Percentiles rank a stretch among this genome's conserved stretches.
Evolutionary conservation across 2,888 invertebrate species (phyloP).

Genomic region (Pycnomerus fuliginosus): DNA sequence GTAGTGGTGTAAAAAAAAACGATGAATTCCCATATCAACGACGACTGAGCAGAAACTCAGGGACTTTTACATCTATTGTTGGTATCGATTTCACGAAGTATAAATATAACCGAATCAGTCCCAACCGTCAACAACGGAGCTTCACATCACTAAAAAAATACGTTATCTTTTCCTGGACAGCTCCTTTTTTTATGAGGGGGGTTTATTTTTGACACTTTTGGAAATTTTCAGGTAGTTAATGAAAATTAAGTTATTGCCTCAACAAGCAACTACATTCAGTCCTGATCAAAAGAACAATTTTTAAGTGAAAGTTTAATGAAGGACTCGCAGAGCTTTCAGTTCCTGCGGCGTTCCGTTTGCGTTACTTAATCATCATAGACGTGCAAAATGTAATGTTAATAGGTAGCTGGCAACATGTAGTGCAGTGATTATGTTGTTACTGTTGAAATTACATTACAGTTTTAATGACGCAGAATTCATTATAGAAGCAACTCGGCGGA

Average conservation of each 20-base stretch:
- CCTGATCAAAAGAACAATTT: slow-evolving; percentile 5
- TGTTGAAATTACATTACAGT: slow-evolving; percentile 5
- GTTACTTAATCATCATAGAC: neutral
- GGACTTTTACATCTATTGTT: slow-evolving; percentile 13
- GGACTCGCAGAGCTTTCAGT: no score
- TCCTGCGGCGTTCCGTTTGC: neutral
- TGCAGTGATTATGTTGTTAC: slow-evolving; percentile 4
- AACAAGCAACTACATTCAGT: slow-evolving; percentile 10
- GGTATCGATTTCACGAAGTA: slow-evolving; percentile 6
- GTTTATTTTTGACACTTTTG: neutral
- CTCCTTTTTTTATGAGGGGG: neutral
- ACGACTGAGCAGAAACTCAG: slow-evolving; percentile 8
- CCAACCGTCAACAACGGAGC: slow-evolving; percentile 1
- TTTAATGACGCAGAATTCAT: slow-evolving; percentile 4
- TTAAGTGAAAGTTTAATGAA: neutral
- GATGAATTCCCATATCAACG: slow-evolving; percentile 8
- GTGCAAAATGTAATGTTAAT: neutral
- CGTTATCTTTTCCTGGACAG: neutral
- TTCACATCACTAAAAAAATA: slow-evolving; percentile 1
- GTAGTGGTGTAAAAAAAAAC: slow-evolving; percentile 4
- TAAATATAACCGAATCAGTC: slow-evolving; percentile 6
- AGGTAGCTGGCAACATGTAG: neutral
- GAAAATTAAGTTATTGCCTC: slow-evolving; percentile 12
- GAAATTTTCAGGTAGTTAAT: slow-evolving; percentile 6
- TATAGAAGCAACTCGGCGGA: neutral